These are phyloP conservation scores for Oncorhynchus nerka DNA, from an alignment of 2,113 vertebrate species.

Conservation along the genomic window DNA sequence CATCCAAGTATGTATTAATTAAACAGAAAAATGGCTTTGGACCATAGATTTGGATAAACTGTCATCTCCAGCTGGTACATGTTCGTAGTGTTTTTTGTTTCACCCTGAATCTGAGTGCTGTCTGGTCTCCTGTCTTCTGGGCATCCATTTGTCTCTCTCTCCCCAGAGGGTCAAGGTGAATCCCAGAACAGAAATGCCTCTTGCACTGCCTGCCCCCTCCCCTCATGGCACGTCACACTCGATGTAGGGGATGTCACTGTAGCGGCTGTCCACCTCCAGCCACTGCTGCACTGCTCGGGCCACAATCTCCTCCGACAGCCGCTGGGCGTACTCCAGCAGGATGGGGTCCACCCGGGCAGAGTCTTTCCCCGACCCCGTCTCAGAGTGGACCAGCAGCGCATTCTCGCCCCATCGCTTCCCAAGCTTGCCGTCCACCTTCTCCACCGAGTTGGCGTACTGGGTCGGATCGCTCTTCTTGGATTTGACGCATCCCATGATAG, in stretches of 20 bases:
- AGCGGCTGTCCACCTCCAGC: conserved; percentile 84
- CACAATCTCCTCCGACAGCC: conserved; percentile 86
- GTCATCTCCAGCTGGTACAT: not conserved
- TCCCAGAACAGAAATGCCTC: not conserved
- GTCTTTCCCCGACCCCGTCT: conserved; percentile 46
- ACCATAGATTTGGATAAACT: not conserved
- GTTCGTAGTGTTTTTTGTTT: not conserved
- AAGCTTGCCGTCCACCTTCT: conserved; percentile 44
- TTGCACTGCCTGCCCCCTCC: too few relatives aligned
- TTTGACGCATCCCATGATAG: conserved; percentile 93
- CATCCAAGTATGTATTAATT: not conserved
- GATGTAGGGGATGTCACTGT: conserved; percentile 92
- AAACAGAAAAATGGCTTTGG: not conserved
- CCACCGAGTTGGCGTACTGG: conserved; percentile 62
- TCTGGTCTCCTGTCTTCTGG: not conserved
- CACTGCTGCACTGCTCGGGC: conserved; percentile 87
- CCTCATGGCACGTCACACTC: conserved; percentile 85
- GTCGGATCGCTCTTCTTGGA: conserved; percentile 81
- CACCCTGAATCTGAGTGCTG: not conserved
- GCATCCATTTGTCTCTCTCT: not conserved
- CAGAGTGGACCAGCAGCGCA: conserved; percentile 59
- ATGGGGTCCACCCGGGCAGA: conserved; percentile 51
- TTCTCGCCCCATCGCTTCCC: conserved; percentile 63
- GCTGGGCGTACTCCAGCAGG: conserved; percentile 85
- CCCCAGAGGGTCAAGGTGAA: not conserved